These are phyloP conservation scores for Anthoscopus minutus DNA, from an alignment of 2,113 vertebrate genomes.

Conservation along the genomic window DNA sequence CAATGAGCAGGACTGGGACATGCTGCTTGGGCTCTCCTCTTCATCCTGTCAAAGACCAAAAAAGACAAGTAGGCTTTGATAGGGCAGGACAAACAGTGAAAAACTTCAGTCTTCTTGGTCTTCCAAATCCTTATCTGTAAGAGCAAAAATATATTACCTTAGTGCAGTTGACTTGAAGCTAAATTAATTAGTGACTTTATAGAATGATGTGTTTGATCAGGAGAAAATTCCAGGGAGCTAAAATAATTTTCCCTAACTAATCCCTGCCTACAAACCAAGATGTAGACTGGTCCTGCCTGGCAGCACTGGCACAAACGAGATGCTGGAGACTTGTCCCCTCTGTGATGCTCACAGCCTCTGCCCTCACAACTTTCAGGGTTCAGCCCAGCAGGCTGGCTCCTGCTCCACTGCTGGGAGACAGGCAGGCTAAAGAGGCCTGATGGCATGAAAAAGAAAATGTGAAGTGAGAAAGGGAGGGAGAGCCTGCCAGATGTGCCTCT, in stretches of 20 bases:
- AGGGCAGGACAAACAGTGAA: neutral
- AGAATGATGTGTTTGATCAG: neutral
- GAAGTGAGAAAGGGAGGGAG: neutral
- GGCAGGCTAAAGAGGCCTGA: neutral
- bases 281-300: accelerated
- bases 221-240: neutral
- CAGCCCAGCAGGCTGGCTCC: neutral
- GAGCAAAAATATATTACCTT: neutral
- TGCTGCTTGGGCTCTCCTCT: neutral
- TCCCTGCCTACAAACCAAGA: neutral
- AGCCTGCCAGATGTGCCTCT: accelerated
- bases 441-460: neutral
- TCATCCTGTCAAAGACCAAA: neutral
- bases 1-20: neutral
- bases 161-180: neutral
- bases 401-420: neutral
- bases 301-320: neutral
- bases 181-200: neutral
- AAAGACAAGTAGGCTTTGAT: neutral
- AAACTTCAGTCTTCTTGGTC: neutral
- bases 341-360: neutral
- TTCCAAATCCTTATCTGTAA: neutral
- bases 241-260: neutral
- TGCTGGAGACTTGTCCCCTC: neutral
- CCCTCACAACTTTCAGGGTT: neutral